A percentile compares a stretch with the other conserved stretches of the same genome.
phyloP scores from a whole-genome alignment of 1,140 invertebrate species.

The Musca vetustissima region DNA sequence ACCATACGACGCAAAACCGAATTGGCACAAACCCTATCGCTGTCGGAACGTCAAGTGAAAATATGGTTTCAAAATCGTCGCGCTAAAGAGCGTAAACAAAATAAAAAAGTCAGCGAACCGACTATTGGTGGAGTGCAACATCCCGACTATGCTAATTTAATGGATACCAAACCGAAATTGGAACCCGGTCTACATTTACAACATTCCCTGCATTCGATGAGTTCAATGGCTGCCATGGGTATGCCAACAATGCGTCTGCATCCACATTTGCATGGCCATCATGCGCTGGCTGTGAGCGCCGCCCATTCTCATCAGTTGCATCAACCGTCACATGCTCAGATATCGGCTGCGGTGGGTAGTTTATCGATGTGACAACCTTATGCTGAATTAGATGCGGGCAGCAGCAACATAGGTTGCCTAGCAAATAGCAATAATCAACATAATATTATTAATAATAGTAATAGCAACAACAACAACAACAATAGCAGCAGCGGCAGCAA shows the following conservation, averaged over 20 bases:
- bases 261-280: slow-evolving; percentile 42
- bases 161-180: slow-evolving; percentile 50
- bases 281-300: slow-evolving; percentile 37
- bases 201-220: slow-evolving; percentile 41
- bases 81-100: slow-evolving; percentile 87
- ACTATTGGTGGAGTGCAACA: slow-evolving; percentile 44
- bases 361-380: slow-evolving; percentile 52
- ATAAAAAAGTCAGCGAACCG: slow-evolving; percentile 74
- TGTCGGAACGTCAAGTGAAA: slow-evolving; percentile 91
- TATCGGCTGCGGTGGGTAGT: slow-evolving; percentile 48
- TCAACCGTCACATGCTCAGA: slow-evolving; percentile 38
- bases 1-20: slow-evolving; percentile 93
- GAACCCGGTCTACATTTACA: slow-evolving; percentile 51
- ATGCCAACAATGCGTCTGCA: slow-evolving; percentile 40
- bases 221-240: slow-evolving; percentile 46
- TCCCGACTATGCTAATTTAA: slow-evolving; percentile 40
- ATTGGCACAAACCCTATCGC: slow-evolving; percentile 75
- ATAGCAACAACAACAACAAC: neutral
- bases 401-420: neutral
- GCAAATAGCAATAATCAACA: slow-evolving; percentile 8
- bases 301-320: slow-evolving; percentile 46
- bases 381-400: slow-evolving; percentile 8
- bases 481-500: neutral
- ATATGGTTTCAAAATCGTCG: slow-evolving; percentile 86
- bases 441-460: neutral